Evolutionary conservation across 2,113 vertebrate species (phyloP), one percentile per base, ranked within the genome.

Genomic region (Chaetodon trifascialis): DNA sequence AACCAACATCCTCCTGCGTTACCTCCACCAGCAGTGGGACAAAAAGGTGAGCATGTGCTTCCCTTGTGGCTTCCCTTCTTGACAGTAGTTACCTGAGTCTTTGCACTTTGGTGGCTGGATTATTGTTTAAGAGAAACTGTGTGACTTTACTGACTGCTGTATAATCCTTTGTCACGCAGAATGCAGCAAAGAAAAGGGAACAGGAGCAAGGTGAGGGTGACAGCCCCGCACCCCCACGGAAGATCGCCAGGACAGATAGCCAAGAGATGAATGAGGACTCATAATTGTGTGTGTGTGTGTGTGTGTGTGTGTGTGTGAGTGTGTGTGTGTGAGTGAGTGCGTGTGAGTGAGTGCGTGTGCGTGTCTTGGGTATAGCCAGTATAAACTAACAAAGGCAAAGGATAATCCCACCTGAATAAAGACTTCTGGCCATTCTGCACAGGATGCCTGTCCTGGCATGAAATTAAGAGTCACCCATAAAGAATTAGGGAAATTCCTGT

Each of bases 211-310:
- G 96, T 23, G 97, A 98, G 81, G 96, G 95, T 0, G 98, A 98
- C 92, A 97, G 97, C 63, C 98, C 98, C 0, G 97, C 98, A 0
- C 98, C 98, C 0, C 98, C 98, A 0, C 95, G 97, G 83, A 99
- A 99, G 92, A 97, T 99, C 36, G 97, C 98, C 25, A 95, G 98
- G 93, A 98, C 97, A 90, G 98, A 98, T 90, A 99, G 98, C 95
- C 98, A 99, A 86, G 98, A 99, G 90, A 99, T 99, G 98, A 99
- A 96, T 3, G 98, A 99, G 91, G 98, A 99, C 96, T 98, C 98
- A 89, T 99, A 99, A 92, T 38, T 75, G 42, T 73, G 54, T 58
- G 56, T 65, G 65, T 54, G 66, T 38, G 15, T 8, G 21, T 42
- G 38, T 49, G 36, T 42, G 55, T 63, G 68, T 36, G 58, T 40